Evolutionary conservation across 2,888 invertebrate genomes (phyloP), one percentile per base, ranked within the genome.

Genomic region (Halocaridina rubra): DNA sequence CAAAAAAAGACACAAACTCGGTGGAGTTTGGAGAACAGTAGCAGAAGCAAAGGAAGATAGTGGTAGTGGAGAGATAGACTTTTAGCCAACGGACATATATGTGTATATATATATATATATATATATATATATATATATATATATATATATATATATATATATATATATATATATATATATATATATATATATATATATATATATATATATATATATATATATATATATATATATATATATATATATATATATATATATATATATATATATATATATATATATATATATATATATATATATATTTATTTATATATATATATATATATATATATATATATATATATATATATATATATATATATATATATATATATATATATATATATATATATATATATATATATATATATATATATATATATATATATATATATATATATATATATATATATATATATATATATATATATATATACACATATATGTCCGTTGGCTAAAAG

Each of bases 81-180:
- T n/a, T n/a, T n/a, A n/a, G n/a, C n/a, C n/a, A n/a, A n/a, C 59
- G 59, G 59, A 59, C 13, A 59, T 59, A 59, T 59, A 59, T 59
- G 13, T 59, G 22, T 59, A 59, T 59, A 59, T 59, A 59, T 59
- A 59, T 59, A 59, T 59, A 59, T 59, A 59, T 59, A 59, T 59
- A 59, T 59, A 59, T 59, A 59, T 59, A 59, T 59, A 59, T 59
- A 59, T 59, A 59, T 59, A 59, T 59, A 59, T 59, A 59, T 59
- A 59, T 59, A 59, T 59, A 59, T 59, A 59, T 59, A 59, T 59
- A 59, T 59, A 59, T 59, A 59, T 59, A 59, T 59, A 59, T 13
- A 59, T 59, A 59, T 59, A 59, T 59, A 59, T 59, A 59, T 59
- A 59, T 59, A 59, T 59, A 59, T 59, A 59, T 59, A 59, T 59